Percentiles rank a stretch among this genome's conserved stretches.
These are phyloP conservation scores for Ammospiza maritima DNA, from an alignment of 2,797 vertebrate species.

Conservation along the genomic window DNA sequence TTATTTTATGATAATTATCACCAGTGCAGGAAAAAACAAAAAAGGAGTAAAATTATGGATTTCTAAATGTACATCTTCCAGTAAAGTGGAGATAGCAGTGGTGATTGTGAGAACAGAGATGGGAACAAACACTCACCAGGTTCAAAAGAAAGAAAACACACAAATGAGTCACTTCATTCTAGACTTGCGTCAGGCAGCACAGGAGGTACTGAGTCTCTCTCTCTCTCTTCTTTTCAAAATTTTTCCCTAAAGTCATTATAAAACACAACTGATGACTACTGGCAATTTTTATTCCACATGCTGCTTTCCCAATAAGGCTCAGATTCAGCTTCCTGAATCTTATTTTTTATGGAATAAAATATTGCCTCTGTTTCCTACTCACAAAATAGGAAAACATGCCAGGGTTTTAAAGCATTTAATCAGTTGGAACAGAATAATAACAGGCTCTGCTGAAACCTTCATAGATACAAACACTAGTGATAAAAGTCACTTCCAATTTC, in stretches of 20 bases:
- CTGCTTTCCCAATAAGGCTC: neutral
- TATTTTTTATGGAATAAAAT: neutral
- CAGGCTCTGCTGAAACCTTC: neutral
- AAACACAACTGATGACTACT: neutral
- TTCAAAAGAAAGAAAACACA: neutral
- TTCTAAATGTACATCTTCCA: neutral
- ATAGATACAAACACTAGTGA: neutral
- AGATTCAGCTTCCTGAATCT: neutral
- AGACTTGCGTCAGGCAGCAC: neutral
- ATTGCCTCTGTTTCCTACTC: neutral
- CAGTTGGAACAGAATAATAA: neutral
- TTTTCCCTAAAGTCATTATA: neutral
- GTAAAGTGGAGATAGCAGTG: neutral
- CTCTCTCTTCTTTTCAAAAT: neutral
- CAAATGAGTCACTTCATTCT: neutral
- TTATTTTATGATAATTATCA: neutral
- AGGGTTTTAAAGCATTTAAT: conserved; percentile 2
- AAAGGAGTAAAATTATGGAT: neutral
- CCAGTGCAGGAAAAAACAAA: neutral
- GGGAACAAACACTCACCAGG: neutral
- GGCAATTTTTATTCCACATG: neutral
- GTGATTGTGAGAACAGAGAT: neutral
- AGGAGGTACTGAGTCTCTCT: neutral
- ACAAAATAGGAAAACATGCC: neutral
- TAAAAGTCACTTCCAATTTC: neutral